Conservation (phyloP, 2,797 vertebrate genomes). For the Okamejei kenojei region DNA sequence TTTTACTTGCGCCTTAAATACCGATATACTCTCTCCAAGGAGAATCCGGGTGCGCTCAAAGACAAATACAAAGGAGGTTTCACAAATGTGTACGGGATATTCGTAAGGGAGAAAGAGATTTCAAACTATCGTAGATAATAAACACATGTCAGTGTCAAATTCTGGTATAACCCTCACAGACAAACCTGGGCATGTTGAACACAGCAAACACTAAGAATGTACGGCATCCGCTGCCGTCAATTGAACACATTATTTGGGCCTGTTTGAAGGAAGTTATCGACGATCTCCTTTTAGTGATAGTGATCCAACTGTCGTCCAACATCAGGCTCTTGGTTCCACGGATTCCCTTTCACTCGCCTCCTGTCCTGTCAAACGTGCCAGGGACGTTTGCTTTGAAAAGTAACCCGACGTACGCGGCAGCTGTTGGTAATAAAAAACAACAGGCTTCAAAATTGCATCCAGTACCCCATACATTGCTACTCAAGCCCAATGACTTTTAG, state of each 20-base stretch:
- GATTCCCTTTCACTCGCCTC: constrained; percentile 23
- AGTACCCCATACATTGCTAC: not conserved
- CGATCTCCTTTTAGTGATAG: not conserved
- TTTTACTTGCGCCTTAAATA: not conserved
- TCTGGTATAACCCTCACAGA: too few species aligned
- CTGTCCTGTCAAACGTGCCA: not conserved
- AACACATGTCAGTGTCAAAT: not conserved
- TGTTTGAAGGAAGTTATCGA: not conserved
- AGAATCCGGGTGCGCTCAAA: not conserved
- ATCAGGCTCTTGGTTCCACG: not conserved
- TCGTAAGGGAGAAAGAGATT: too few species aligned
- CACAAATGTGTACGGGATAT: not conserved
- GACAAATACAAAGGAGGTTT: not conserved
- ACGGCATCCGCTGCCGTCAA: not conserved
- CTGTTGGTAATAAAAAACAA: not conserved
- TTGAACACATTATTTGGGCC: not conserved
- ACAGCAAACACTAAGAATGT: not conserved
- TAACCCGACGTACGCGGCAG: not conserved
- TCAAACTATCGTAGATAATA: not conserved
- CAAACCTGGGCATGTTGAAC: not conserved
- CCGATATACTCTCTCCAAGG: not conserved
- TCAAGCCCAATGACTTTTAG: not conserved
- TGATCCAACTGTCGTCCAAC: not conserved
- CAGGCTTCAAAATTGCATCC: not conserved
- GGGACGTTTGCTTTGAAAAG: constrained; percentile 15